Base-by-base conservation (phyloP, 2,113 vertebrate genomes). In the sheep (Ovis aries) region DNA sequence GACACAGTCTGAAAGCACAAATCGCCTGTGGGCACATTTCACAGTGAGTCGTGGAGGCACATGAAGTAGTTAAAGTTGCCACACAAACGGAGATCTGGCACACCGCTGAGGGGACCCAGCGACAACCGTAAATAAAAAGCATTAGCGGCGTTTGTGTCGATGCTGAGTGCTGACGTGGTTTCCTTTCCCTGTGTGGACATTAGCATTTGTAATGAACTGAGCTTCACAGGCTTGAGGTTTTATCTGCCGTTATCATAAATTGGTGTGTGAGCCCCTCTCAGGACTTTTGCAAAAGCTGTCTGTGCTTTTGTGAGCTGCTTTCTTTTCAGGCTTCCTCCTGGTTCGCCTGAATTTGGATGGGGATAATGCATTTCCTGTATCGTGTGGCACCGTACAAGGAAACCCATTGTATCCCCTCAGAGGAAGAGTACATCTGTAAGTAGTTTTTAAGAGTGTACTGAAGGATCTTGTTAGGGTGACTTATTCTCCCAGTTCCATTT, bases 341-440 rank as follows among this genome's bases (percentile, higher is more conserved):
- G 87, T 98, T 81, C 0, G 52, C 91, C 98, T 98, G 98, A 95
- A 98, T 99, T 98, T 29, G 92, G 97, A 95, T 48, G 86, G 94
- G 86, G 93, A 99, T 97, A 99, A 99, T 98, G 98, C 98, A 98
- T 98, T 99, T 99, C 99, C 99, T 99, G 98, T 98, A 97, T 98
- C 98, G 93, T 92, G 94, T 97, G 93, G 89, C 10, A 12, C 93
- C 53, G 90, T 29, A 99, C 98, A 99, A 99, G 99, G 98, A 98
- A 98, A 97, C 95, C 96, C 98, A 98, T 99, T 99, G 99, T 99
- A 48, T 86, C 5, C 93, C 96, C 84, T 97, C 93, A 94, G 98
- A 98, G 98, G 98, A 98, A 98, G 98, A 98, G 97, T 45, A 19
- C 98, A 98, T 98, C 98, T 98, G 98, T 98, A 98, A 98, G 98